Base-by-base conservation (phyloP, 2,888 invertebrate genomes). In the Epistrophe grossulariae region DNA sequence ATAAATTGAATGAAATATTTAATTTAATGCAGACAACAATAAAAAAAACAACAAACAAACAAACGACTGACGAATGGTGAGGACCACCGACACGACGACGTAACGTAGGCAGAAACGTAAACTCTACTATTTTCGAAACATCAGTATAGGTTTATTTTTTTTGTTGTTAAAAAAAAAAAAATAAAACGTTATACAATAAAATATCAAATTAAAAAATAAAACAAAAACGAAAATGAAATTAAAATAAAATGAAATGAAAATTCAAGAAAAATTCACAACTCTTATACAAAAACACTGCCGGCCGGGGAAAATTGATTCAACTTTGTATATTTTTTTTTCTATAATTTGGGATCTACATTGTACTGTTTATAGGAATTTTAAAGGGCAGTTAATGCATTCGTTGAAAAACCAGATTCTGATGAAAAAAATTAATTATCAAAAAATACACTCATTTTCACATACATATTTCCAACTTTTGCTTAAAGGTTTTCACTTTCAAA, bases 1-100 rank as follows among this genome's bases (percentile, higher is more conserved):
- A 68, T 50, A 68, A 38, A 70, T 76, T 79, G 70, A 59, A 64
- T 74, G 40, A 84, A 84, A 77, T 84, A 77, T 55, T 84, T 84
- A 84, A 80, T 77, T 84, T 68, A 77, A 66, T 77, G 43, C 77
- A 77, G 72, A 40, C 68, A 59, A 71, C 48, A 38, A 68, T 43
- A 48, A 38, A 72, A 60, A 48, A 38, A 70, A 79, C 40, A 50
- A 66, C 38, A 35, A 57, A 24, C 4, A n/a, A 15, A n/a, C 38
- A 17, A 71, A 55, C 40, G 45, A 68, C 10, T 3, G 31, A 31
- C 28, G n/a, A n/a, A 28, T 5, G 31, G 7, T 31, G 35, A 35
- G 1, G 35, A 35, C 35, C n/a, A n/a, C 1, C 35, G 35, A 35
- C 35, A 9, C 1, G 35, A 35, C 48, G 6, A 28, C 13, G 35